Conservation (phyloP, 1,140 invertebrate genomes). For the Leptinotarsa undecemlineata region DNA sequence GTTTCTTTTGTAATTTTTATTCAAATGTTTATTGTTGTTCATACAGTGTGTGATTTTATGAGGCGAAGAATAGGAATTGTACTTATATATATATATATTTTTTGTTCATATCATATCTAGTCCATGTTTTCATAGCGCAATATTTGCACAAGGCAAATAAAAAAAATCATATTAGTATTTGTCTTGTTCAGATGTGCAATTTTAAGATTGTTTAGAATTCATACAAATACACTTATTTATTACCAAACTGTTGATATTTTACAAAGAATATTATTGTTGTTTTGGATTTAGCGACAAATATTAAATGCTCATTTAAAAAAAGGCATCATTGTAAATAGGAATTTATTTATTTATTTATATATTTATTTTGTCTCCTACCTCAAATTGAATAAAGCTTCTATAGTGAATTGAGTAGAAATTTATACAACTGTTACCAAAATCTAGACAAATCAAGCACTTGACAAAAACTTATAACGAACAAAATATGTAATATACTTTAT, state of each 20-base stretch:
- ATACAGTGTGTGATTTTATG: slow-evolving; percentile 20
- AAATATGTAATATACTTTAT: slow-evolving; percentile 43
- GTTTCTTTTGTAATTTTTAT: slow-evolving; percentile 31
- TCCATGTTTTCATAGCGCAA: slow-evolving; percentile 24
- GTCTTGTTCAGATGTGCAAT: slow-evolving; percentile 15
- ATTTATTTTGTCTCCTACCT: slow-evolving; percentile 32
- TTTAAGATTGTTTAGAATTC: slow-evolving; percentile 21
- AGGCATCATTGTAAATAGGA: slow-evolving; percentile 14
- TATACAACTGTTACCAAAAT: slow-evolving; percentile 42
- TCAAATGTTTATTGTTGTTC: slow-evolving; percentile 28
- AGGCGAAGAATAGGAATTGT: slow-evolving; percentile 18
- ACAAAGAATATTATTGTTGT: slow-evolving; percentile 21
- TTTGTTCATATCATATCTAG: slow-evolving; percentile 28
- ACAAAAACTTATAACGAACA: slow-evolving; percentile 26
- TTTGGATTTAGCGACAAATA: slow-evolving; percentile 19
- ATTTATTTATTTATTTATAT: slow-evolving; percentile 21
- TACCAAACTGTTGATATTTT: slow-evolving; percentile 35
- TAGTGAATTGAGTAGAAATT: slow-evolving; percentile 32
- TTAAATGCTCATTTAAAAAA: slow-evolving; percentile 23
- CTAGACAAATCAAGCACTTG: slow-evolving; percentile 39
- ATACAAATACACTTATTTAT: slow-evolving; percentile 34
- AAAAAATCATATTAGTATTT: not conserved
- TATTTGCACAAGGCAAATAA: slow-evolving; percentile 10
- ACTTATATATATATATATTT: slow-evolving; percentile 31
- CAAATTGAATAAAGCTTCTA: slow-evolving; percentile 30